A percentile compares a stretch with the other conserved stretches of the same genome.
Evolutionary conservation across 2,113 vertebrate genomes (phyloP).

Genomic region (Thalassoma bifasciatum): DNA sequence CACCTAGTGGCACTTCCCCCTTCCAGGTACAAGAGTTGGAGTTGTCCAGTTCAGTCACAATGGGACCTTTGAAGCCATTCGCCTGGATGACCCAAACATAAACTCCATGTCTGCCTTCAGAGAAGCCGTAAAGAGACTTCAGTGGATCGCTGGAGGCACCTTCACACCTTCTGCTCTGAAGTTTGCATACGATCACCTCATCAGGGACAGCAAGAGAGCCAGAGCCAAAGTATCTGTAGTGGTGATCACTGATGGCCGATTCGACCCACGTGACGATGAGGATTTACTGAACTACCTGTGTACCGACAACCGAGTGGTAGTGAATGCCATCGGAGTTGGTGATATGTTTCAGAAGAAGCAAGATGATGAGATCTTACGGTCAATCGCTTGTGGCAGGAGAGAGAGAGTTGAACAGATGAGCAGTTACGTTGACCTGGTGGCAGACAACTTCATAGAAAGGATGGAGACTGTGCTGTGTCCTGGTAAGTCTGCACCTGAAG

Average conservation of each 20-base stretch:
- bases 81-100: constrained; percentile 89
- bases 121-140: constrained; percentile 90
- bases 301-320: constrained; percentile 72
- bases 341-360: constrained; percentile 91
- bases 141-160: constrained; percentile 99
- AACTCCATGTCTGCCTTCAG: constrained; percentile 94
- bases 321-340: constrained; percentile 94
- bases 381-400: constrained; percentile 88
- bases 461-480: constrained; percentile 93
- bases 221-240: constrained; percentile 91
- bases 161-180: constrained; percentile 96
- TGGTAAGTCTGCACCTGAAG: constrained; percentile 75
- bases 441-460: constrained; percentile 91
- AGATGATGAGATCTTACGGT: constrained; percentile 88
- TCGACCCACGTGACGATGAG: constrained; percentile 91
- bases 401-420: constrained; percentile 88
- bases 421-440: constrained; percentile 91
- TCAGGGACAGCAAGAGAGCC: constrained; percentile 88
- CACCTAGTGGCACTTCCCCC: neutral
- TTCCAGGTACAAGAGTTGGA: constrained; percentile 92
- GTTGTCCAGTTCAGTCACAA: constrained; percentile 98
- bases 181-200: constrained; percentile 93
- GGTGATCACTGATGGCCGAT: constrained; percentile 96
- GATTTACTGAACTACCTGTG: constrained; percentile 88
- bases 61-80: constrained; percentile 95